Conservation (phyloP, 35 echinoderm and acorn worm genomes). For the Strongylocentrotus purpuratus region DNA sequence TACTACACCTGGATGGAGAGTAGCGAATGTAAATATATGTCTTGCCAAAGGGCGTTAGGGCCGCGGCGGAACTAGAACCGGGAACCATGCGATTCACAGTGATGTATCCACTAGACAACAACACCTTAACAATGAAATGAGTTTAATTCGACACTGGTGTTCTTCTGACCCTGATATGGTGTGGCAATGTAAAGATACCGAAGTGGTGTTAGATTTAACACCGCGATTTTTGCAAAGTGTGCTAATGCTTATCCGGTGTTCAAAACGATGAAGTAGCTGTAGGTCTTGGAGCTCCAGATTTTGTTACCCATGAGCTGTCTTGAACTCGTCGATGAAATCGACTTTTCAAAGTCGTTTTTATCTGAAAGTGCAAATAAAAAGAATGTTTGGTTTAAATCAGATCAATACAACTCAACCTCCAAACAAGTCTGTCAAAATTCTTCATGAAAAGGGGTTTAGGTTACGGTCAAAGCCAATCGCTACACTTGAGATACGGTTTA, state of each 20-base stretch:
- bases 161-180: too few species aligned
- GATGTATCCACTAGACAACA: too few species aligned
- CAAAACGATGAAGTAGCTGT: neutral
- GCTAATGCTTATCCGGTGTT: neutral
- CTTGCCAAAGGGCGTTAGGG: too few species aligned
- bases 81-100: too few species aligned
- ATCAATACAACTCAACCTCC: neutral
- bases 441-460: neutral
- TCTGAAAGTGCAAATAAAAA: neutral
- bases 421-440: neutral
- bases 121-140: too few species aligned
- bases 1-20: too few species aligned
- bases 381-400: neutral
- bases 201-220: too few species aligned
- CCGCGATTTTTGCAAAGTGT: too few species aligned
- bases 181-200: too few species aligned
- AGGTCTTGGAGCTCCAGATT: neutral
- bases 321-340: neutral
- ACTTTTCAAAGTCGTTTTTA: neutral
- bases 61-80: too few species aligned
- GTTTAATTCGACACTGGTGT: too few species aligned
- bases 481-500: neutral
- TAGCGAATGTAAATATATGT: too few species aligned
- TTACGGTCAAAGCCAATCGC: neutral
- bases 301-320: slow-evolving; percentile 22